Evolutionary conservation across 2,888 invertebrate species (phyloP).

Genomic region (Drosophila sordidula): DNA sequence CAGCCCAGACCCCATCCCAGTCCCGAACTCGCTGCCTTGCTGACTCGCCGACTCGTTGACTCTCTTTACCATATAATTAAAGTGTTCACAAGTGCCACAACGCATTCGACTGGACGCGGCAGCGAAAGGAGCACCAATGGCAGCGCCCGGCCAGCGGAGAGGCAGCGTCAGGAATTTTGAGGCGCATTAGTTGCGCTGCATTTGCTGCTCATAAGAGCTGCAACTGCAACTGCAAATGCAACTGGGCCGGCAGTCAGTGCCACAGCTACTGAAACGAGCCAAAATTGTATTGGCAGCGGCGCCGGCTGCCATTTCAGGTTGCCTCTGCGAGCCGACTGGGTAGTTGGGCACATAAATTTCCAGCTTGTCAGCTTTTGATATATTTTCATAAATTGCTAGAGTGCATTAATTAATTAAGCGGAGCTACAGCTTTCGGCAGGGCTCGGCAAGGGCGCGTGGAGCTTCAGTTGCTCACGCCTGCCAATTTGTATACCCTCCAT

Average conservation of each 20-base stretch:
- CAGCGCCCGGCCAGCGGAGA: slow-evolving; percentile 29
- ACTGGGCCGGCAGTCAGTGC: slow-evolving; percentile 48
- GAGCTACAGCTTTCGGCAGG: slow-evolving; percentile 51
- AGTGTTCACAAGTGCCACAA: slow-evolving; percentile 83
- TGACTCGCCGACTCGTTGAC: slow-evolving; percentile 15
- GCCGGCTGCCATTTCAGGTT: slow-evolving; percentile 66
- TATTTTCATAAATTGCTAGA: slow-evolving; percentile 85
- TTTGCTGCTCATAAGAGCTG: slow-evolving; percentile 78
- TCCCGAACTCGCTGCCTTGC: slow-evolving; percentile 1
- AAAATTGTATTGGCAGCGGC: slow-evolving; percentile 81
- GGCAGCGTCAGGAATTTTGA: slow-evolving; percentile 73
- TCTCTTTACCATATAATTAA: slow-evolving; percentile 79
- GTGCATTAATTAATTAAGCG: slow-evolving; percentile 85
- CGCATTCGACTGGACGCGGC: slow-evolving; percentile 57
- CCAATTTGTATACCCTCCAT: background rate
- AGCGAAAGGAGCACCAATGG: slow-evolving; percentile 55
- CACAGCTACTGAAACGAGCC: slow-evolving; percentile 63
- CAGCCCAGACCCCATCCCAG: slow-evolving; percentile 1
- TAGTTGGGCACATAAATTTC: slow-evolving; percentile 83
- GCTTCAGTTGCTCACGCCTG: background rate
- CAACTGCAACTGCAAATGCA: slow-evolving; percentile 58
- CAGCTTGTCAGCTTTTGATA: slow-evolving; percentile 85
- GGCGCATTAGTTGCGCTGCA: slow-evolving; percentile 82
- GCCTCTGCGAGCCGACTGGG: slow-evolving; percentile 38
- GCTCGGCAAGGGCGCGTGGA: slow-evolving; percentile 21